A percentile compares a stretch with the other conserved stretches of the same genome.
phyloP scores from a whole-genome alignment of 2,797 vertebrate genomes.

The Diplodus sargus region DNA sequence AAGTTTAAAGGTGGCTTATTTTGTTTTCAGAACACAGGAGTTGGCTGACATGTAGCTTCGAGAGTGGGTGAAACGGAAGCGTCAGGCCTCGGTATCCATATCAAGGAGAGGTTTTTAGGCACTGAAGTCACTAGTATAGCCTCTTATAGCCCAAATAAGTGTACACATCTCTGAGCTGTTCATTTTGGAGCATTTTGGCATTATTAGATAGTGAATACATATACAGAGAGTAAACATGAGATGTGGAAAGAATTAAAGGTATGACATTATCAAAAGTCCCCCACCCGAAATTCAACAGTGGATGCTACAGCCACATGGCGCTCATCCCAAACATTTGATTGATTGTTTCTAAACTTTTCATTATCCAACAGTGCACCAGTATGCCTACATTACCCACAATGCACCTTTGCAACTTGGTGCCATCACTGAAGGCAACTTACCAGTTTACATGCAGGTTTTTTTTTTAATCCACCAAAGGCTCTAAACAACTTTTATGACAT shows the following conservation, averaged over 20 bases:
- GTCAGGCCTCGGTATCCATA: neutral
- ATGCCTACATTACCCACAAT: too few relatives aligned
- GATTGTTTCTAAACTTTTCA: too few relatives aligned
- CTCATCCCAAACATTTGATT: neutral
- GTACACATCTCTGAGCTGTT: neutral
- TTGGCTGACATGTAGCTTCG: neutral
- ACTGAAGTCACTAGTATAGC: neutral
- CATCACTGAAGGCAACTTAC: too few relatives aligned
- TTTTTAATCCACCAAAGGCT: too few relatives aligned
- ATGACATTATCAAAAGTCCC: neutral
- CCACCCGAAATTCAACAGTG: neutral
- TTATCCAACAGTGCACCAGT: too few relatives aligned
- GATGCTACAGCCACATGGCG: neutral
- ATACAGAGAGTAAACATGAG: neutral
- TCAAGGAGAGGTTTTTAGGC: neutral
- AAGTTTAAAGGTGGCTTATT: slow-evolving; percentile 24
- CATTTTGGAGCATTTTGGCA: neutral
- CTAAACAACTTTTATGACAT: too few relatives aligned
- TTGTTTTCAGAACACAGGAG: slow-evolving; percentile 8
- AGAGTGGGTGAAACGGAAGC: neutral
- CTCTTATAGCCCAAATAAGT: neutral
- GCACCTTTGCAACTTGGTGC: too few relatives aligned
- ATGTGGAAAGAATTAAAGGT: neutral
- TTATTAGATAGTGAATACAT: neutral
- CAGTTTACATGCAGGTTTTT: too few relatives aligned